Evolutionary conservation across 2,113 vertebrate species (phyloP), one percentile per base, ranked within the genome.

Genomic region (Tragelaphus imberbis): DNA sequence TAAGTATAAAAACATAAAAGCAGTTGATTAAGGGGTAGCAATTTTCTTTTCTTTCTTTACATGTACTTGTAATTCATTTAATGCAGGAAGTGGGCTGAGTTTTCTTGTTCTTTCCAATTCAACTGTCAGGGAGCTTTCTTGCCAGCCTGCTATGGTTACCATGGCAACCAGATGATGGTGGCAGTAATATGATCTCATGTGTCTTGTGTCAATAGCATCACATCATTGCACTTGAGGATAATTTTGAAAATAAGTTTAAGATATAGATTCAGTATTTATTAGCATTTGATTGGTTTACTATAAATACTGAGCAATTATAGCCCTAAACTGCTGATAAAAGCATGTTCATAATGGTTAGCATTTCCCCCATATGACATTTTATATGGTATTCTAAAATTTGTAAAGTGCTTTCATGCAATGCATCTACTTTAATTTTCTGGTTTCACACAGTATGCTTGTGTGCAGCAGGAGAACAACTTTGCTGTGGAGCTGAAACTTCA

Each of bases 71-170:
- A 99, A 99, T 98, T 98, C 98, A 97, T 99, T 98, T 98, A 58
- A 61, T 98, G 98, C 95, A 98, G 98, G 98, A 99, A 98, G 98
- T 99, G 97, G 98, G 98, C 97, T 98, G 98, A 98, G 96, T 99
- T 99, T 99, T 98, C 98, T 98, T 98, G 97, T 98, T 97, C 98
- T 98, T 99, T 99, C 98, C 98, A 98, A 99, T 98, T 98, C 99
- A 98, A 98, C 98, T 98, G 98, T 98, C 97, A 92, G 98, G 97
- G 88, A 97, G 98, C 98, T 98, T 98, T 98, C 98, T 98, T 98
- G 96, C 28, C 1, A 98, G 98, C 98, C 98, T 98, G 98, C 97
- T 98, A 94, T 93, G 6, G 97, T 99, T 98, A 88, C 99, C 98
- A 98, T 23, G 97, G 98, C 97, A 99, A 99, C 99, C 96, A 98